Conservation (phyloP, 2,888 invertebrate genomes). For the Liodrosophila aerea region DNA sequence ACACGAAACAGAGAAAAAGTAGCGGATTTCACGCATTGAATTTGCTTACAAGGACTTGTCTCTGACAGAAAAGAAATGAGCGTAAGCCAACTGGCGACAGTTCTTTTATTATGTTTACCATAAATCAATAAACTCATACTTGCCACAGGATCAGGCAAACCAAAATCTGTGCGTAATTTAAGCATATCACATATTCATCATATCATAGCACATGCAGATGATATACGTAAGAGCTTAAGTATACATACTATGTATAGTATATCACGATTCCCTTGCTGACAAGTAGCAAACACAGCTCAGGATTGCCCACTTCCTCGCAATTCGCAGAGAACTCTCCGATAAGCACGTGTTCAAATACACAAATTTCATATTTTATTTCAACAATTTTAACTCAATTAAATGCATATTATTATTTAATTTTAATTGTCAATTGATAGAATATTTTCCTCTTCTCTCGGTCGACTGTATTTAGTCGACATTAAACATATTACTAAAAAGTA, state of each 20-base stretch:
- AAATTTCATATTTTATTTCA: not conserved
- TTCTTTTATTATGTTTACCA: conserved; percentile 21
- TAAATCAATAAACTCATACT: conserved; percentile 26
- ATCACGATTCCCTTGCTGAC: not conserved
- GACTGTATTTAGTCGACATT: too few relatives aligned
- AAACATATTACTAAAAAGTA: too few relatives aligned
- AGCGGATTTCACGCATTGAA: conserved; percentile 28
- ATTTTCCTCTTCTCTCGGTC: too few relatives aligned
- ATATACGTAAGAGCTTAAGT: not conserved
- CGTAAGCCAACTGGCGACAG: not conserved
- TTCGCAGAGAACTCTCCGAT: too few relatives aligned
- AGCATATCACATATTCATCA: too few relatives aligned
- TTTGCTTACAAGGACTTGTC: conserved; percentile 14
- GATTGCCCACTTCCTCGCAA: too few relatives aligned
- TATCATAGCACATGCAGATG: not conserved
- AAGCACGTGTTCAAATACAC: too few relatives aligned
- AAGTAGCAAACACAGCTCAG: not conserved
- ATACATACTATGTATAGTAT: not conserved
- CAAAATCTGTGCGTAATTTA: not conserved
- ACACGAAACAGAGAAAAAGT: too few relatives aligned
- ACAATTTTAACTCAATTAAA: too few relatives aligned
- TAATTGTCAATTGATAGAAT: too few relatives aligned
- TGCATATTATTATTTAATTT: too few relatives aligned
- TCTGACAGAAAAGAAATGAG: conserved; percentile 7
- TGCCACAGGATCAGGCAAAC: not conserved